A percentile compares a stretch with the other conserved stretches of the same genome.
phyloP scores from a whole-genome alignment of 2,888 invertebrate species.

The Eumerus sabulonum region DNA sequence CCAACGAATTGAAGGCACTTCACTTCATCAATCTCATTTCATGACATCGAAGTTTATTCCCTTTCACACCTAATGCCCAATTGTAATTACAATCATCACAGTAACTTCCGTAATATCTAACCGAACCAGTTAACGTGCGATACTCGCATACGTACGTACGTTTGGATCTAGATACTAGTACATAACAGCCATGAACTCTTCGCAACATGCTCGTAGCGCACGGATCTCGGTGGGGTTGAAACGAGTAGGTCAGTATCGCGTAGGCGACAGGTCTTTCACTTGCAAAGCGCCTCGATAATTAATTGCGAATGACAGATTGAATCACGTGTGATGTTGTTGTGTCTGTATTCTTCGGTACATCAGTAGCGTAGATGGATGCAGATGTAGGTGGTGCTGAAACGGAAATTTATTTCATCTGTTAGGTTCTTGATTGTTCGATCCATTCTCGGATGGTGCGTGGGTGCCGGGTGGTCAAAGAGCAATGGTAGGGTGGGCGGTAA shows the following conservation, averaged over 20 bases:
- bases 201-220: too few relatives aligned
- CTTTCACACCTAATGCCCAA: constrained; percentile 11
- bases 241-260: constrained; percentile 13
- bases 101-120: not conserved
- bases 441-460: too few relatives aligned
- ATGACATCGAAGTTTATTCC: constrained; percentile 1
- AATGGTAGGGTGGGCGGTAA: too few relatives aligned
- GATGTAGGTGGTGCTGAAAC: constrained; percentile 19
- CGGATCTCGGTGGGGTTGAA: constrained; percentile 35
- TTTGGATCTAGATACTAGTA: too few relatives aligned
- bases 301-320: constrained; percentile 59
- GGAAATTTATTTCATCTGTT: constrained; percentile 12
- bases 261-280: not conserved
- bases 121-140: too few relatives aligned
- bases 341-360: constrained; percentile 30
- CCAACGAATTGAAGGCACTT: constrained; percentile 21
- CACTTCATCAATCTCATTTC: constrained; percentile 31
- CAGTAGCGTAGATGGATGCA: not conserved
- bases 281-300: constrained; percentile 41
- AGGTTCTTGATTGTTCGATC: not conserved
- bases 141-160: too few relatives aligned
- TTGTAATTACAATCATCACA: constrained; percentile 45
- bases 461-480: too few relatives aligned
- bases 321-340: constrained; percentile 58
- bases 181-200: not conserved